These are phyloP conservation scores for Toxotes chatareus DNA, from an alignment of 2,113 vertebrate species.

Conservation along the genomic window DNA sequence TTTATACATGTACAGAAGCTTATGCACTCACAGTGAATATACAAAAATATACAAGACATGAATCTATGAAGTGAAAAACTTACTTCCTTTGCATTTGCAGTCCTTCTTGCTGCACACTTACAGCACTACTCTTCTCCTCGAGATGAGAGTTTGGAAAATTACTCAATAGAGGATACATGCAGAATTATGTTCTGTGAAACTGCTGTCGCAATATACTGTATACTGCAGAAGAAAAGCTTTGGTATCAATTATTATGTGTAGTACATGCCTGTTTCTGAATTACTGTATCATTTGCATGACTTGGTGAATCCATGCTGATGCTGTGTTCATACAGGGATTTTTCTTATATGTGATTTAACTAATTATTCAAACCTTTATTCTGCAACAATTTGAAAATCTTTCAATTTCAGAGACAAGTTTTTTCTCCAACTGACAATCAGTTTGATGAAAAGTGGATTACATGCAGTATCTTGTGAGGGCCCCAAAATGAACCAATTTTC, in stretches of 20 bases:
- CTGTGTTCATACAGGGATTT: not conserved
- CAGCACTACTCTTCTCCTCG: not conserved
- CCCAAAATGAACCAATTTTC: not conserved
- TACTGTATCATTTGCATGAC: not conserved
- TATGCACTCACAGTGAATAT: not conserved
- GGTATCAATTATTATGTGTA: not conserved
- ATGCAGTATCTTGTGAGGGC: not conserved
- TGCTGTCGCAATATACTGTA: not conserved
- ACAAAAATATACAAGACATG: slow-evolving; percentile 46
- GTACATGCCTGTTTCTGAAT: not conserved
- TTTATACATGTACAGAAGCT: not conserved
- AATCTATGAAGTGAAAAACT: not conserved
- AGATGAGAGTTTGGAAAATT: not conserved
- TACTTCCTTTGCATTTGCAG: not conserved
- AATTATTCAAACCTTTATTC: not conserved
- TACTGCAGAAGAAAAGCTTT: not conserved
- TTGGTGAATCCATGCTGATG: not conserved
- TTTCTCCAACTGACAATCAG: not conserved
- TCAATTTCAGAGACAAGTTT: too few relatives aligned
- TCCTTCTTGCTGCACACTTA: not conserved
- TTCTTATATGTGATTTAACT: not conserved
- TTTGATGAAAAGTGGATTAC: not conserved
- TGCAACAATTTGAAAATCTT: not conserved
- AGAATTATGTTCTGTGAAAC: not conserved
- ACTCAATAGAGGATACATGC: not conserved